These are phyloP conservation scores for Vipera ursinii DNA, from an alignment of 2,797 vertebrate genomes.

Conservation along the genomic window DNA sequence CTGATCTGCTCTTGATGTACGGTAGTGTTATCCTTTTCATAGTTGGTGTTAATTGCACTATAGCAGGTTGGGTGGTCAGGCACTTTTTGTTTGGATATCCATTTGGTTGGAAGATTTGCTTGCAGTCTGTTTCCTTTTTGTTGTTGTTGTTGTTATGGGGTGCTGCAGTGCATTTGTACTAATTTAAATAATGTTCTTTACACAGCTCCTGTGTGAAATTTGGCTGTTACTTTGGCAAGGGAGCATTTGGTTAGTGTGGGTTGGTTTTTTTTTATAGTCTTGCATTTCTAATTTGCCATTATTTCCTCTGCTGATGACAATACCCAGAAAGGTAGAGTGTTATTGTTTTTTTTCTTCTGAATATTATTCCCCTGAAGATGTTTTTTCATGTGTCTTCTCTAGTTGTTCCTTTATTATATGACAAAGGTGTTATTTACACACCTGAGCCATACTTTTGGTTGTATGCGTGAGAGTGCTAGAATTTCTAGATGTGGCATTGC, in stretches of 20 bases:
- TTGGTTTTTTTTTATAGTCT: not conserved
- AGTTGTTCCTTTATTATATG: not conserved
- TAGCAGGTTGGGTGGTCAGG: not conserved
- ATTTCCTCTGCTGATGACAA: not conserved
- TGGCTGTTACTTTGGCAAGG: not conserved
- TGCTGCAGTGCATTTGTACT: not conserved
- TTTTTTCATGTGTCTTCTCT: not conserved
- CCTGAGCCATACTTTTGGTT: not conserved
- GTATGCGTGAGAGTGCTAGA: not conserved
- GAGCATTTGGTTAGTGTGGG: not conserved
- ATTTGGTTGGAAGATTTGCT: not conserved
- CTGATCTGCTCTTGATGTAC: not conserved
- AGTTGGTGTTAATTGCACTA: not conserved
- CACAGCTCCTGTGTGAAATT: not conserved
- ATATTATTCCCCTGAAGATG: not conserved
- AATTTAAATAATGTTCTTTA: not conserved
- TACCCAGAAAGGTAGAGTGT: not conserved
- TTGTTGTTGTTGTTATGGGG: not conserved
- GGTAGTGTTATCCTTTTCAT: not conserved
- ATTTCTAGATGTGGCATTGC: not conserved
- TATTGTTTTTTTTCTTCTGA: not conserved
- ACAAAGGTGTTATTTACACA: not conserved
- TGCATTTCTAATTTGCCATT: not conserved
- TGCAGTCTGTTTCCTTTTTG: not conserved
- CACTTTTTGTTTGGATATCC: not conserved